Evolutionary conservation across 2,888 invertebrate genomes (phyloP), one percentile per base, ranked within the genome.

Genomic region (Leptopterna dolabrata): DNA sequence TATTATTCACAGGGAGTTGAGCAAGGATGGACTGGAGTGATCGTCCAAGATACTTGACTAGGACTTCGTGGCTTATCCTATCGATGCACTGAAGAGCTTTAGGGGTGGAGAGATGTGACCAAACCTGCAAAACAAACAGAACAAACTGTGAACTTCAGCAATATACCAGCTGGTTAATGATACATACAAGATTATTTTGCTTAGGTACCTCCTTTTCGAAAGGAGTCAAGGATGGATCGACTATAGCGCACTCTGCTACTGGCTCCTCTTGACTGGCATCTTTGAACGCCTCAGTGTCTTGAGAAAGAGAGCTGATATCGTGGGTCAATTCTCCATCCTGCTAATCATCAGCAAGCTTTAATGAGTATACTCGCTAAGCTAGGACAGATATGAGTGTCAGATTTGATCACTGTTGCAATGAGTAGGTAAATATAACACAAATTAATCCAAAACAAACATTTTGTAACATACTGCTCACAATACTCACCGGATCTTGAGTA

Each of bases 1-100:
- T 76, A 19, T 86, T 86, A 51, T 86, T 76, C n/a, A 71, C 71
- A 14, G 76, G 86, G 14, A 86, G 47, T 30, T 86, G 76, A 14
- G 51, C 13, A n/a, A 86, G 76, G 41, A 86, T 78, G n/a, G 63
- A 27, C n/a, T 70, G 63, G 11, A 86, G 78, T 16, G 86, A 78
- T 19, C 78, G 76, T 19, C 86, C 78, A 16, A 87, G 45, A 29
- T 43, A 84, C 76, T 78, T 41, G 76, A 81, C 70, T 24, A 86
- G 78, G 24, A 41, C 36, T 27, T 86, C 86, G 71, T 84, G 73
- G 29, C 30, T 43, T 30, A 84, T 45, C 29, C 29, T 71, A 16
- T 84, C 71, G 13, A 84, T 71, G 24, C 78, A 55, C 36, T 86
- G 71, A 24, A 76, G 36, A 14, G 36, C 24, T 51, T 76, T 86